Evolutionary conservation across 2,888 invertebrate species (phyloP).

Genomic region (Megaustenia siamemsis): DNA sequence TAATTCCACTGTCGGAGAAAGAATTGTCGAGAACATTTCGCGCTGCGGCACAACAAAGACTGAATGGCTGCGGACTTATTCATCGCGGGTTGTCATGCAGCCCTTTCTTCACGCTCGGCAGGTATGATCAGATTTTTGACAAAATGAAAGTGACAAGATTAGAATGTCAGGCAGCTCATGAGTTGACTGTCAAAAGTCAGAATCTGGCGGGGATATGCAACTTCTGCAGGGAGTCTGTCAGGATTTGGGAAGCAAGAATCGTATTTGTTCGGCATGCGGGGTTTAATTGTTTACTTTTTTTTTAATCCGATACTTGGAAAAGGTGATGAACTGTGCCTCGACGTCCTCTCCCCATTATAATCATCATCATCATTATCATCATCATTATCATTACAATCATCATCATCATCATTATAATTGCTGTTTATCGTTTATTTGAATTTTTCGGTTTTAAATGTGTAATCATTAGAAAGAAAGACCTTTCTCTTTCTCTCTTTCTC

Average conservation of each 20-base stretch:
- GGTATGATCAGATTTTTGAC: slow-evolving; percentile 36
- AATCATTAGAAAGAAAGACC: too few relatives aligned
- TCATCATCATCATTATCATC: too few relatives aligned
- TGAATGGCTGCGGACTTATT: neutral
- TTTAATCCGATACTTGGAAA: too few relatives aligned
- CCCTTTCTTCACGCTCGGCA: slow-evolving; percentile 27
- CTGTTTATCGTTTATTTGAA: neutral
- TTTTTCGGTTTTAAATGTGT: neutral
- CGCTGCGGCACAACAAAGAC: neutral
- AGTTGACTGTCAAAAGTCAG: neutral
- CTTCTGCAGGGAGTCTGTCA: neutral
- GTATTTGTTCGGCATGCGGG: too few relatives aligned
- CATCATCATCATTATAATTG: neutral
- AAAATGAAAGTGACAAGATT: slow-evolving; percentile 45
- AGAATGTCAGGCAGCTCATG: neutral
- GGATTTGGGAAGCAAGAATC: neutral
- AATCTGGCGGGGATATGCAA: neutral
- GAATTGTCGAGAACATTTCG: neutral
- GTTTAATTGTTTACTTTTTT: too few relatives aligned
- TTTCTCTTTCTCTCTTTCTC: too few relatives aligned
- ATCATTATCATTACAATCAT: too few relatives aligned
- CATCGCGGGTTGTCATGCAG: neutral
- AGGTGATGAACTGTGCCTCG: too few relatives aligned
- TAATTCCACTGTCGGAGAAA: neutral
- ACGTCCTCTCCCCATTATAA: too few relatives aligned